Percentiles rank a stretch among this genome's conserved stretches.
Evolutionary conservation across 1,140 invertebrate genomes (phyloP).

Genomic region (Anadara kagoshimensis): DNA sequence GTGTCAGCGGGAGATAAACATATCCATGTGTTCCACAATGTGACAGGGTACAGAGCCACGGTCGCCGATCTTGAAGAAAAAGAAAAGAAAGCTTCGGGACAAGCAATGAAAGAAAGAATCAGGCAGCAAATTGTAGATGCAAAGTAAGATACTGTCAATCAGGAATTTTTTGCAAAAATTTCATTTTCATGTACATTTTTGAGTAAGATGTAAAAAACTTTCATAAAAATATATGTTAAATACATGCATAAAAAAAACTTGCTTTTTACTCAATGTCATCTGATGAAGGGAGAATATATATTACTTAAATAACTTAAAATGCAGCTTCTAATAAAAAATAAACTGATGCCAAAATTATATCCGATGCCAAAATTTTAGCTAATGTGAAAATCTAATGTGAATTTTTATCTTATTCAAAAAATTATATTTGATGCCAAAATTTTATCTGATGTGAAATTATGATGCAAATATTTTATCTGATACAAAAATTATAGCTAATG

Average conservation of each 20-base stretch:
- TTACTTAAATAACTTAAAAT: background rate
- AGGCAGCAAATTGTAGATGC: constrained; percentile 82
- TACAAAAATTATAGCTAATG: no score
- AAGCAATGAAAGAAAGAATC: constrained; percentile 83
- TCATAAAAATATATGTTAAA: background rate
- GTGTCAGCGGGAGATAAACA: constrained; percentile 84
- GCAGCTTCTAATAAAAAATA: no score
- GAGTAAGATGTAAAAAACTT: no score
- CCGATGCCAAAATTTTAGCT: no score
- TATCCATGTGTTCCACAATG: constrained; percentile 87
- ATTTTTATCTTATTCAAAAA: background rate
- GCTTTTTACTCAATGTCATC: background rate
- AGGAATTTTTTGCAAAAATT: background rate
- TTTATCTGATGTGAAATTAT: background rate
- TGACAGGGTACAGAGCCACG: constrained; percentile 83
- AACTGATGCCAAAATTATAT: background rate
- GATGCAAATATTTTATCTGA: background rate
- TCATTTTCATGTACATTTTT: background rate
- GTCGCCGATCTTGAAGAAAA: constrained; percentile 81
- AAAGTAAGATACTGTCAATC: constrained; percentile 67
- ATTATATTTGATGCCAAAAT: background rate
- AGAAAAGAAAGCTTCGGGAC: constrained; percentile 77
- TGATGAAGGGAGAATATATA: background rate
- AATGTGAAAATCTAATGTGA: no score
- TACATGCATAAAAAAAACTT: background rate